Evolutionary conservation across 2,113 vertebrate genomes (phyloP).

Genomic region (Murina feae): DNA sequence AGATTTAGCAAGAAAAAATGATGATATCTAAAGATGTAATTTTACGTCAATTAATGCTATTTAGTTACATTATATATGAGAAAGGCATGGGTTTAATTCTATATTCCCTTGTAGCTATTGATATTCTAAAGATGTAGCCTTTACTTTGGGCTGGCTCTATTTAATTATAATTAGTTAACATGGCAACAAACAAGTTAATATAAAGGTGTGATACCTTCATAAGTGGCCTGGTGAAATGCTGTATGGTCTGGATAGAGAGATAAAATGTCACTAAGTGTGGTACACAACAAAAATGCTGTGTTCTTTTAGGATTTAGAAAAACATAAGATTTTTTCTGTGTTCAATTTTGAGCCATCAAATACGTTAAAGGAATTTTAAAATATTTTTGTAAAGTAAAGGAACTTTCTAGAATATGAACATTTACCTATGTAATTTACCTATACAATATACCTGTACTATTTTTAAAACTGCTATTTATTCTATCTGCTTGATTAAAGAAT

Average conservation of each 20-base stretch:
- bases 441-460: not conserved
- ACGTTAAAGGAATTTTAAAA: slow-evolving; percentile 7
- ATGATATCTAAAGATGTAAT: not conserved
- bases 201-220: not conserved
- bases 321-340: not conserved
- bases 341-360: not conserved
- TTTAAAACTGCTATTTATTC: not conserved
- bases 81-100: not conserved
- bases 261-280: not conserved
- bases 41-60: not conserved
- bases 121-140: not conserved
- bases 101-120: not conserved
- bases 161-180: not conserved
- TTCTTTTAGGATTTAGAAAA: not conserved
- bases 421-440: not conserved
- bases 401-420: not conserved
- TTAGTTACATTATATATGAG: not conserved
- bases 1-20: not conserved
- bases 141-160: not conserved
- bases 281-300: not conserved
- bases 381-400: not conserved
- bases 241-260: not conserved
- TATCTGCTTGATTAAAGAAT: not conserved
- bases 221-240: not conserved
- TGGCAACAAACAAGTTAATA: not conserved